Evolutionary conservation across 2,113 vertebrate species (phyloP).

Genomic region (Baryphthengus martii): DNA sequence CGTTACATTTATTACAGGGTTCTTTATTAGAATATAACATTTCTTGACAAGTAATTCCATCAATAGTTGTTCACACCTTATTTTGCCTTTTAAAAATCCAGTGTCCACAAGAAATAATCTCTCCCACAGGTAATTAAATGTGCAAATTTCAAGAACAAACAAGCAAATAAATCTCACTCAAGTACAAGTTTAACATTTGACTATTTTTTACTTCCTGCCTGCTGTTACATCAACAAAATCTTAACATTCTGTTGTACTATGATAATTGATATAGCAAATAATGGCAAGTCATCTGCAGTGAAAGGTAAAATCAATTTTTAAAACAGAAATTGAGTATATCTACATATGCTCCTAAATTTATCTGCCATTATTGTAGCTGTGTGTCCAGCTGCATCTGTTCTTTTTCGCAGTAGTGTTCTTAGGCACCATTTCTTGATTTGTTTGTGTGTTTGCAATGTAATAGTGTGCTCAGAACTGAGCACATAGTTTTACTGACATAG

Average conservation of each 20-base stretch:
- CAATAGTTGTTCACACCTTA: background rate
- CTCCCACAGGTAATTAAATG: background rate
- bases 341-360: background rate
- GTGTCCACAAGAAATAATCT: background rate
- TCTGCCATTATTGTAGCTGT: background rate
- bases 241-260: background rate
- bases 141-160: background rate
- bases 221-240: background rate
- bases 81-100: conserved; percentile 27
- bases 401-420: background rate
- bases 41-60: background rate
- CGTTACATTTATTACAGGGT: background rate
- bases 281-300: background rate
- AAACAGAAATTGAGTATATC: background rate
- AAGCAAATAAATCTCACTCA: background rate
- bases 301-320: background rate
- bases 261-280: background rate
- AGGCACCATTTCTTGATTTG: background rate
- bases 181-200: background rate
- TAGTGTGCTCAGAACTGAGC: background rate
- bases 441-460: background rate
- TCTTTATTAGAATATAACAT: background rate
- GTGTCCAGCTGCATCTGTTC: background rate
- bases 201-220: background rate
- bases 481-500: background rate